Evolutionary conservation across 92 coral and sea anemone species (phyloP).

Genomic region (Metridium senile): DNA sequence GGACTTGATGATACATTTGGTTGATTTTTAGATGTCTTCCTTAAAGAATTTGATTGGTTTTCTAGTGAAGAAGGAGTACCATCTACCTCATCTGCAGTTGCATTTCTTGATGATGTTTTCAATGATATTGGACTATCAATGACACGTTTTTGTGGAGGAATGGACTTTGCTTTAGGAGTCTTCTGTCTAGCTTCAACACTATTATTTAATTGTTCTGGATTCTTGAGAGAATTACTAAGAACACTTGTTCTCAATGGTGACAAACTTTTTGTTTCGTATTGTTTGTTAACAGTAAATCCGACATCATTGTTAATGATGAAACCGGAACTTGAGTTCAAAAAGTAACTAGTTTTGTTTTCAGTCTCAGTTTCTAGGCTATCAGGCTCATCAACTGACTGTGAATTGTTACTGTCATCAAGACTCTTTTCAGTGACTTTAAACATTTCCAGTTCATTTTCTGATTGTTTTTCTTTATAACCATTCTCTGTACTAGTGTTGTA

Average conservation of each 20-base stretch:
- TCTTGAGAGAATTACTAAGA: conserved; percentile 63
- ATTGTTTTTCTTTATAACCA: background rate
- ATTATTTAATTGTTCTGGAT: background rate
- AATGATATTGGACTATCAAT: conserved; percentile 35
- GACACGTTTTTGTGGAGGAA: conserved; percentile 22
- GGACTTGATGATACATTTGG: conserved; percentile 29
- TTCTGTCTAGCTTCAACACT: background rate
- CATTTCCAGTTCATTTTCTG: background rate
- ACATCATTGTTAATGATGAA: conserved; percentile 7
- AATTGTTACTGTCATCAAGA: background rate
- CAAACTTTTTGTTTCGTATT: conserved; percentile 2
- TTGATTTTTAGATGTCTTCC: conserved; percentile 6
- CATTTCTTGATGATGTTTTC: conserved; percentile 25
- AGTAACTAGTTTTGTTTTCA: background rate
- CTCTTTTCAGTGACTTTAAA: background rate
- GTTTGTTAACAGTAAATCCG: conserved; percentile 22
- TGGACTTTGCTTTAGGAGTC: background rate
- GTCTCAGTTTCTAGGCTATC: background rate
- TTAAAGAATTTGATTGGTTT: background rate
- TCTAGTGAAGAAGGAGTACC: background rate
- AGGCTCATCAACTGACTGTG: background rate
- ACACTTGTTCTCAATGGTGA: conserved; percentile 71
- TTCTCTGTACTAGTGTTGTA: background rate
- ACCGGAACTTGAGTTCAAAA: background rate
- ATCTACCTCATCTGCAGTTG: conserved; percentile 11